Percentiles rank a stretch among this genome's conserved stretches.
phyloP scores from a whole-genome alignment of 2,888 invertebrate genomes.

The Drosophila fungiperda region DNA sequence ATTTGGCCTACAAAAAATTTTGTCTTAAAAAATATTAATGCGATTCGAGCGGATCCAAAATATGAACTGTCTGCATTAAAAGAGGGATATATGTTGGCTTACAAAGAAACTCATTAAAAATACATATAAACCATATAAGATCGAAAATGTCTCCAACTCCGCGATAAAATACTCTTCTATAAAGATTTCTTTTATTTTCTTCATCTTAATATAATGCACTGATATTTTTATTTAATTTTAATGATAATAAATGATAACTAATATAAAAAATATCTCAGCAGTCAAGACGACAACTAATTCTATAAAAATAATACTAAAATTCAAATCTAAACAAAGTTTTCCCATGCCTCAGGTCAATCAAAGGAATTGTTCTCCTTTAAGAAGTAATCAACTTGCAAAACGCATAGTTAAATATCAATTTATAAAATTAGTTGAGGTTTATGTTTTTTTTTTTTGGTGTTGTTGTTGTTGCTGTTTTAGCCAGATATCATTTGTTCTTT shows the following conservation, averaged over 20 bases:
- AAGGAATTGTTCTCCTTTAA: background rate
- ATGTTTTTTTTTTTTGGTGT: background rate
- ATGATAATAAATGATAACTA: background rate
- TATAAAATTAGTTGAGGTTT: conserved; percentile 34
- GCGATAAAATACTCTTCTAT: too few species aligned
- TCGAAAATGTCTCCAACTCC: too few species aligned
- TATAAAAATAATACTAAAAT: background rate
- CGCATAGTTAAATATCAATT: conserved; percentile 68
- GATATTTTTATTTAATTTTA: background rate
- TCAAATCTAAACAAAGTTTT: background rate
- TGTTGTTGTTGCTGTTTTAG: background rate
- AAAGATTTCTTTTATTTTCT: too few species aligned
- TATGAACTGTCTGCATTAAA: background rate
- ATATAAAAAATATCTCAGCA: background rate
- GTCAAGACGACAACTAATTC: background rate
- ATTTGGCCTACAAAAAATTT: too few species aligned
- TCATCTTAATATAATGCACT: too few species aligned
- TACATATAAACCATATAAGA: too few species aligned
- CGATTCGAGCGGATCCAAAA: background rate
- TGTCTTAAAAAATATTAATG: background rate
- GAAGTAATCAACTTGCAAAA: conserved; percentile 48
- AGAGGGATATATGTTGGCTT: background rate
- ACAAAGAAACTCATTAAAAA: too few species aligned
- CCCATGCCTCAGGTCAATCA: background rate
- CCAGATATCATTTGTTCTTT: conserved; percentile 16